Base-by-base conservation (phyloP, 2,113 vertebrate species). In the Martes martes region DNA sequence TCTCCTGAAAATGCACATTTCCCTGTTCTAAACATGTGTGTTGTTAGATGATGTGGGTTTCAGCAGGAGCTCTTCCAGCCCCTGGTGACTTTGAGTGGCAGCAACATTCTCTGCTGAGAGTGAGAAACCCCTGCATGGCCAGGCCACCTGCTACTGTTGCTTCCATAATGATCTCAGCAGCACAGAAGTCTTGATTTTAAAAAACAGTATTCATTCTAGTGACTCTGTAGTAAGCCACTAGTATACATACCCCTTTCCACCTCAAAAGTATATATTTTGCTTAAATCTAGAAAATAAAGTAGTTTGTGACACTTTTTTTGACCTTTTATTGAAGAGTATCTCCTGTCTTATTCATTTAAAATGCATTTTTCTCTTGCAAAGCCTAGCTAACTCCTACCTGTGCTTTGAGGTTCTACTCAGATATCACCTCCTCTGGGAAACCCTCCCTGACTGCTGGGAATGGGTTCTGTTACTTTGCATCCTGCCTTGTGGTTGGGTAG, bases 71-170 rank as follows among this genome's bases (percentile, higher is more conserved):
- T 63, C 71, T 69, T 74, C 78, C 63, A 45, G 85, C 95, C 93
- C 85, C 94, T 52, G 88, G 96, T 91, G 96, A 89, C 91, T 97
- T 93, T 98, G 97, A 96, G 94, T 95, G 97, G 92, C 97, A 98
- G 96, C 31, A 4, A 95, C 94, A 95, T 67, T 86, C 86, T 95
- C 83, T 90, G 87, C 86, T 73, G 73, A 67, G 24, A 87, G 28
- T 18, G 42, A 92, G 57, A 79, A 87, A 67, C 79, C 78, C 91
- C 94, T 84, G 23, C 39, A 7, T 50, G 92, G 84, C 94, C 59
- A 14, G 67, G n/a, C 76, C 92, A 57, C 80, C 59, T 79, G 95
- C 97, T 82, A 28, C 89, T 6, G 2, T 8, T 45, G 71, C 89
- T 94, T 97, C 91, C 11, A 0, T 55, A 39, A 84, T 6, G 19